Evolutionary conservation across 2,888 invertebrate species (phyloP).

Genomic region (Taphrorychus bicolor): DNA sequence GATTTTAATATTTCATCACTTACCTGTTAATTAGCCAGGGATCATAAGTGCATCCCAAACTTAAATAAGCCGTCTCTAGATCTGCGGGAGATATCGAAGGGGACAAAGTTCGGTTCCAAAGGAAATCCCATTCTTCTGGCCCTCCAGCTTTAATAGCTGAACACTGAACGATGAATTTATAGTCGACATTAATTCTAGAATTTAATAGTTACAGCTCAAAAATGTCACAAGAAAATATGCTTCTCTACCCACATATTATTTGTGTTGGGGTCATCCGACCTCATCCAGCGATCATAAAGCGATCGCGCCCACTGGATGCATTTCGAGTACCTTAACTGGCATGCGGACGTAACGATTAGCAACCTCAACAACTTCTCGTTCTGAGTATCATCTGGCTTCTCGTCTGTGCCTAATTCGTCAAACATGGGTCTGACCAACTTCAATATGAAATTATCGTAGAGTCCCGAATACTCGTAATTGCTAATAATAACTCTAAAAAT

Average conservation of each 20-base stretch:
- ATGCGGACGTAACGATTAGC: conserved; percentile 67
- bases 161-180: conserved; percentile 70
- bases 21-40: conserved; percentile 63
- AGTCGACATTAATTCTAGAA: conserved; percentile 69
- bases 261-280: conserved; percentile 51
- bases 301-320: conserved; percentile 65
- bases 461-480: conserved; percentile 62
- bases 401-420: conserved; percentile 63
- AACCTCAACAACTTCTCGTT: conserved; percentile 67
- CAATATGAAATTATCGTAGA: conserved; percentile 56
- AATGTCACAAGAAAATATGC: neutral
- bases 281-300: conserved; percentile 59
- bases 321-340: conserved; percentile 63
- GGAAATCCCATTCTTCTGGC: conserved; percentile 73
- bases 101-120: conserved; percentile 68
- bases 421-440: conserved; percentile 55
- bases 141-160: conserved; percentile 69
- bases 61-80: conserved; percentile 60
- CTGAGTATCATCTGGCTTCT: conserved; percentile 62
- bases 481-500: conserved; percentile 58
- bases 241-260: conserved; percentile 56
- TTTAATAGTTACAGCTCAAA: conserved; percentile 14
- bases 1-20: too few relatives aligned
- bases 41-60: conserved; percentile 64
- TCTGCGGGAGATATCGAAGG: conserved; percentile 66